Evolutionary conservation across 2,888 invertebrate species (phyloP).

Genomic region (Drosophila niveifrons): DNA sequence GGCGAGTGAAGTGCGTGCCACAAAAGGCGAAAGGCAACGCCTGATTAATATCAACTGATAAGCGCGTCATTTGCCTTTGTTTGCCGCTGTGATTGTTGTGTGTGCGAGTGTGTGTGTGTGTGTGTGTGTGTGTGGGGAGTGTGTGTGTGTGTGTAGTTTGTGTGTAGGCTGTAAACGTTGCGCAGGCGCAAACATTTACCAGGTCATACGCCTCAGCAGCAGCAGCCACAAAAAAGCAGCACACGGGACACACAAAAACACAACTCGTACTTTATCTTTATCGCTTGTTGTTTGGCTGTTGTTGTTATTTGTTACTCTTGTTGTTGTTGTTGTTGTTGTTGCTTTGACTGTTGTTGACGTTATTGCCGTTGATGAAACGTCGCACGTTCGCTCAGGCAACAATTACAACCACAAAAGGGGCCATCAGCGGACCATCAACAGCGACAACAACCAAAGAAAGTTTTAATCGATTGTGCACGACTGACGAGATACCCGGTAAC

Average conservation of each 20-base stretch:
- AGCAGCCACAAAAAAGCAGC: conserved; percentile 23
- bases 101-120: conserved; percentile 27
- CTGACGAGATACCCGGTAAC: not conserved
- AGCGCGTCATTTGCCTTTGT: conserved; percentile 78
- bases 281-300: conserved; percentile 60
- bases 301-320: conserved; percentile 38
- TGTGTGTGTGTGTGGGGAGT: conserved; percentile 27
- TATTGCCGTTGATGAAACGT: conserved; percentile 57
- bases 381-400: conserved; percentile 61
- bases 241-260: conserved; percentile 34
- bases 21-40: conserved; percentile 65
- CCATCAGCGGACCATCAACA: conserved; percentile 55
- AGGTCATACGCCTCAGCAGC: conserved; percentile 72
- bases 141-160: conserved; percentile 54
- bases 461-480: not conserved
- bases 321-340: conserved; percentile 25
- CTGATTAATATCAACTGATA: conserved; percentile 80
- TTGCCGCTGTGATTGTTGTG: conserved; percentile 61
- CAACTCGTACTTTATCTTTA: conserved; percentile 71
- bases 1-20: conserved; percentile 75
- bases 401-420: conserved; percentile 60
- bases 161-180: conserved; percentile 74
- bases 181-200: conserved; percentile 80
- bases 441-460: conserved; percentile 8
- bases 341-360: conserved; percentile 31